Base-by-base conservation (phyloP, 2,888 invertebrate genomes). In the Hirtodrosophila trivittata region DNA sequence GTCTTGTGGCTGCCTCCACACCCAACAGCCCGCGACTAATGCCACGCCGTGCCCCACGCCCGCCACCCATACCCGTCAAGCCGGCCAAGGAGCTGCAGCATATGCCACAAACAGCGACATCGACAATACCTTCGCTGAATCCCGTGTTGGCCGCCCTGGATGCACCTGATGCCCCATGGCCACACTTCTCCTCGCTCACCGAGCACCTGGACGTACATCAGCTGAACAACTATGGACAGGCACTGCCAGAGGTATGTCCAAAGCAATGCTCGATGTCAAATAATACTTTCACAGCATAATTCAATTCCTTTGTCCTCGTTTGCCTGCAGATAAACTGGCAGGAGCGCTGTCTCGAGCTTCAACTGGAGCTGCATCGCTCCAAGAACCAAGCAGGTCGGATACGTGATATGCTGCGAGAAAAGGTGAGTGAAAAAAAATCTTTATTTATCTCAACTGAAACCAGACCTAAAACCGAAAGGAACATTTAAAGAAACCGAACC, bases 361-460 rank as follows among this genome's bases (percentile, higher is more conserved):
- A 97, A 90, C 91, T 96, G 85, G 97, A 97, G 89, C 91, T 97
- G 77, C 96, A 97, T 88, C 92, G 96, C 70, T 97, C 96, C 88
- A 93, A 96, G 83, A 94, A 95, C 82, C 97, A 97, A 91, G 96
- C 97, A 1, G 95, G 95, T 63, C 93, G 96, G 86, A 96, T 97
- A 50, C 93, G 97, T 43, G 96, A 97, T 87, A 95, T 97, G 94
- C 94, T 97, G 60, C 92, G 96, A 89, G 96, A 97, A 92, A 97
- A 97, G 96, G 97, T 97, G 89, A 91, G 93, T 75, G 13, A 0
- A 28, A 28, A 9, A 21, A 21, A 21, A 21, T 5, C 18, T 21
- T 21, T 21, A 3, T 21, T 21, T 21, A 21, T 21, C 18, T n/a
- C n/a, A n/a, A n/a, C n/a, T n/a, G n/a, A n/a, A n/a, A n/a, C n/a